A percentile compares a stretch with the other conserved stretches of the same genome.
Evolutionary conservation across 2,797 vertebrate genomes (phyloP).

Genomic region (Thunnus albacares): DNA sequence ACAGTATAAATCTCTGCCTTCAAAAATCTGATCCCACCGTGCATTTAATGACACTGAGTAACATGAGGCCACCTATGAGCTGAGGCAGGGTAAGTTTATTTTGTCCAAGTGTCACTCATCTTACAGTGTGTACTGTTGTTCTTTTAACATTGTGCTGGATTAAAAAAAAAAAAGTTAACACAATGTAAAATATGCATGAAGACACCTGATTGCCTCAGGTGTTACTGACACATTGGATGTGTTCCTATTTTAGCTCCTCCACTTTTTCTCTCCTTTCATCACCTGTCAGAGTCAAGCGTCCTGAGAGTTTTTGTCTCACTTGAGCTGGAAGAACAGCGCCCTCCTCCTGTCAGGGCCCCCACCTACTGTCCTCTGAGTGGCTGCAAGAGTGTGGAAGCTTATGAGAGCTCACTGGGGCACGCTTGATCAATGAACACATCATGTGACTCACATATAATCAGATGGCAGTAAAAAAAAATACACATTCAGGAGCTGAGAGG

Average conservation of each 20-base stretch:
- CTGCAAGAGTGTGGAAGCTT: too few relatives aligned
- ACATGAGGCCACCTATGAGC: constrained; percentile 22
- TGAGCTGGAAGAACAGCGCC: constrained; percentile 24
- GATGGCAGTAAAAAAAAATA: too few relatives aligned
- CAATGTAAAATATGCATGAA: background rate
- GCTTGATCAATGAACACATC: too few relatives aligned
- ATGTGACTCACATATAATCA: too few relatives aligned
- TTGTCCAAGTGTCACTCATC: constrained; percentile 39
- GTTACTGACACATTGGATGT: background rate
- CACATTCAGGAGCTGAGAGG: background rate
- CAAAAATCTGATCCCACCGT: background rate
- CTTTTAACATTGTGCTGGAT: background rate
- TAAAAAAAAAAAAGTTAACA: too few relatives aligned
- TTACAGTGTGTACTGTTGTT: background rate
- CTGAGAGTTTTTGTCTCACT: background rate
- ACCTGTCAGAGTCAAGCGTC: background rate
- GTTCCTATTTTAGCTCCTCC: constrained; percentile 2
- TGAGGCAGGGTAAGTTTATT: background rate
- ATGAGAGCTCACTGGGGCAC: too few relatives aligned
- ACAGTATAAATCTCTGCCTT: constrained; percentile 11
- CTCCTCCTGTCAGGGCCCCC: constrained; percentile 16
- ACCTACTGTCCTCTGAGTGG: too few relatives aligned
- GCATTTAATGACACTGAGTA: constrained; percentile 15
- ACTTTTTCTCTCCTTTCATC: background rate
- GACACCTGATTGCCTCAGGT: background rate